phyloP scores from a whole-genome alignment of 2,797 vertebrate genomes.

The Sebastes taczanowskii region DNA sequence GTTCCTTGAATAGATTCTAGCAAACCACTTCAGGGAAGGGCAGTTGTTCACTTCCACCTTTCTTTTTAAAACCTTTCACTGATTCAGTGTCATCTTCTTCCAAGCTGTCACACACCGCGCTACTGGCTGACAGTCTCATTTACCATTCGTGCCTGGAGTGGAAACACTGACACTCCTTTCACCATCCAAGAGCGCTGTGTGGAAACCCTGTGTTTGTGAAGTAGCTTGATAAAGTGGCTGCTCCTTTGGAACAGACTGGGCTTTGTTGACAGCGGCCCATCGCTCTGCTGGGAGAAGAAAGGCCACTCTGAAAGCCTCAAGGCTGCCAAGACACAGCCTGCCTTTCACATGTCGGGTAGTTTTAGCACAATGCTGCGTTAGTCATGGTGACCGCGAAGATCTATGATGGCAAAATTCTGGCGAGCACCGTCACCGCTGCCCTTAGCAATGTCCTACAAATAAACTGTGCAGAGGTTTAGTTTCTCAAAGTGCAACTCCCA shows the following conservation, averaged over 20 bases:
- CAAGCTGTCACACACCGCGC: constrained; percentile 28
- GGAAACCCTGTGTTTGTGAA: constrained; percentile 64
- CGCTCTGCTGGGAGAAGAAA: constrained; percentile 69
- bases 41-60: constrained; percentile 44
- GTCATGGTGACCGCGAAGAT: constrained; percentile 55
- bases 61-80: constrained; percentile 31
- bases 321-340: constrained; percentile 65
- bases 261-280: constrained; percentile 75
- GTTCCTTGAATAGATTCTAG: constrained; percentile 39
- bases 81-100: constrained; percentile 38
- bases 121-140: constrained; percentile 34
- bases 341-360: constrained; percentile 64
- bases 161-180: constrained; percentile 63
- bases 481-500: not conserved
- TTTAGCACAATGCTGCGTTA: constrained; percentile 48
- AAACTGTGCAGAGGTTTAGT: not conserved
- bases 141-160: constrained; percentile 50
- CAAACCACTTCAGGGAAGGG: not conserved
- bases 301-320: constrained; percentile 63
- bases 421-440: constrained; percentile 7
- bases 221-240: constrained; percentile 74
- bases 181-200: constrained; percentile 34
- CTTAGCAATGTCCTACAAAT: constrained; percentile 37
- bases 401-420: constrained; percentile 38
- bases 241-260: constrained; percentile 68